Conservation (phyloP, 2,888 invertebrate genomes). For the Meloe dianella region DNA sequence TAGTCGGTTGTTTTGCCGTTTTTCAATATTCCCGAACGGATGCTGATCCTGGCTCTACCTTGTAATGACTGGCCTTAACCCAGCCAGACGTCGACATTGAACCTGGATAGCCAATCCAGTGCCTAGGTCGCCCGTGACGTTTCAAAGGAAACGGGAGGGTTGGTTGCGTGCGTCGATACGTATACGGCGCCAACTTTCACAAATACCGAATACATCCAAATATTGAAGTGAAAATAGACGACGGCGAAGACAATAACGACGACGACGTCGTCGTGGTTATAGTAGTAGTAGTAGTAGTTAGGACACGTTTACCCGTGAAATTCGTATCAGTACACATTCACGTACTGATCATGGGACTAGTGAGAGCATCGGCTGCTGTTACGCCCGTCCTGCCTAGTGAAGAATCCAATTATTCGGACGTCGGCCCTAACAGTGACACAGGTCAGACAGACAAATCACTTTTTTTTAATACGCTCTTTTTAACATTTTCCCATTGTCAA, state of each 20-base stretch:
- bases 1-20: no score
- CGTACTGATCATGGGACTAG: slow-evolving; percentile 42
- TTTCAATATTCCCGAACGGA: background rate
- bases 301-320: background rate
- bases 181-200: slow-evolving; percentile 43
- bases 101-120: slow-evolving; percentile 51
- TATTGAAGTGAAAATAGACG: slow-evolving; percentile 9
- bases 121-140: slow-evolving; percentile 68
- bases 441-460: slow-evolving; percentile 30
- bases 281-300: background rate
- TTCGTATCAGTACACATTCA: slow-evolving; percentile 18
- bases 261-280: background rate
- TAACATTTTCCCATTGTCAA: background rate
- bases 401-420: slow-evolving; percentile 44
- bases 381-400: slow-evolving; percentile 45
- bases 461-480: background rate
- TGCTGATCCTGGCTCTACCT: slow-evolving; percentile 45
- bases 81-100: slow-evolving; percentile 55
- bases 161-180: slow-evolving; percentile 50
- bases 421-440: slow-evolving; percentile 31
- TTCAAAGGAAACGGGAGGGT: slow-evolving; percentile 36
- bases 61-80: slow-evolving; percentile 55
- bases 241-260: background rate
- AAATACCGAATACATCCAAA: background rate
- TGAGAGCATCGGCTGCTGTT: slow-evolving; percentile 34